These are phyloP conservation scores for Myiotriccus ornatus DNA, from an alignment of 2,797 vertebrate genomes.

Conservation along the genomic window DNA sequence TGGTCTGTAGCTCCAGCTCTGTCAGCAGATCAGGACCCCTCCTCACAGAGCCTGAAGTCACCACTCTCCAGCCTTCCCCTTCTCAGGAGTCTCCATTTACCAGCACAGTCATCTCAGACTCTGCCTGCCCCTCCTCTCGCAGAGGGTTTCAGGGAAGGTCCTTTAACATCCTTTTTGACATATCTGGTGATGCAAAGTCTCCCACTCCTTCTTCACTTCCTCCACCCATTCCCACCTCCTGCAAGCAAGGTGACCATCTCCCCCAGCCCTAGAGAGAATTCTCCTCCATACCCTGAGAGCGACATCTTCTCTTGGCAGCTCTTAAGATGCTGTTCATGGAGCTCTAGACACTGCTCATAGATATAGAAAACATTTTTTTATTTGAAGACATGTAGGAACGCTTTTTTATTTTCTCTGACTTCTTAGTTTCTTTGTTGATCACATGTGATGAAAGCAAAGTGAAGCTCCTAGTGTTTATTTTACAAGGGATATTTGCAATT, in stretches of 20 bases:
- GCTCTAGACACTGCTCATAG: not conserved
- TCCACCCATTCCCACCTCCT: not conserved
- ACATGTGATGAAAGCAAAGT: not conserved
- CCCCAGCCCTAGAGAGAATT: not conserved
- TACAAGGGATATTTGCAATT: not conserved
- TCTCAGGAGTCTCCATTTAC: not conserved
- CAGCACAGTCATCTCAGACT: not conserved
- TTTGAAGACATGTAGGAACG: not conserved
- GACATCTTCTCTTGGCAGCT: not conserved
- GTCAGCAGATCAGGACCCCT: not conserved
- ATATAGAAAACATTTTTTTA: not conserved
- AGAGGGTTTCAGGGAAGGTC: not conserved
- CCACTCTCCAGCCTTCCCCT: not conserved
- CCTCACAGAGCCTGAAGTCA: not conserved
- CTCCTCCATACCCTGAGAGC: not conserved
- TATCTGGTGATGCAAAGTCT: not conserved
- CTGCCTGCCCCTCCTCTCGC: not conserved
- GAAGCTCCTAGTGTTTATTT: not conserved
- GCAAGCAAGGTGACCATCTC: not conserved
- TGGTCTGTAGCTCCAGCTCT: not conserved
- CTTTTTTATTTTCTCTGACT: not conserved
- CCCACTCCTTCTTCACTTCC: not conserved
- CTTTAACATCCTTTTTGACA: not conserved
- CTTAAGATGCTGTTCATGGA: not conserved
- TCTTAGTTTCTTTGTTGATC: not conserved